Conservation (phyloP, 2,113 vertebrate genomes). For the Callorhinus ursinus region DNA sequence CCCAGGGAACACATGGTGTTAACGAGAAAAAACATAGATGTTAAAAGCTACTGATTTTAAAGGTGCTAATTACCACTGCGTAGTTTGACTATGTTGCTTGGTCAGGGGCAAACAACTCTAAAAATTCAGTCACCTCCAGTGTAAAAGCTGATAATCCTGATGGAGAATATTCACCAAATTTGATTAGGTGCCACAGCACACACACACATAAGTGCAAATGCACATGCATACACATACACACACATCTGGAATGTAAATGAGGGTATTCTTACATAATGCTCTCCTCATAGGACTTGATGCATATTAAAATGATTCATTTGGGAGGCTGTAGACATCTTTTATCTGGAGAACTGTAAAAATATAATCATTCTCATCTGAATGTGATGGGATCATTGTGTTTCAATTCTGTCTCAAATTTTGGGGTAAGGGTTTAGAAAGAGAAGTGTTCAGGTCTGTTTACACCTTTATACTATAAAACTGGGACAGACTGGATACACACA, state of each 20-base stretch:
- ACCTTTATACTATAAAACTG: constrained; percentile 17
- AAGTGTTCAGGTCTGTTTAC: neutral
- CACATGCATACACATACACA: neutral
- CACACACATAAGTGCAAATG: neutral
- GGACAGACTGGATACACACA: neutral
- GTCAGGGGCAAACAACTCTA: neutral
- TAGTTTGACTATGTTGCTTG: neutral
- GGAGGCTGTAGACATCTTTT: neutral
- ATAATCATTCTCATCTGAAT: neutral
- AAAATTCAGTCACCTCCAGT: neutral
- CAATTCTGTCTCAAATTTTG: constrained; percentile 11
- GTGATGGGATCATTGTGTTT: neutral
- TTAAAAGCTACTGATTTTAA: neutral
- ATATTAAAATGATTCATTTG: constrained; percentile 1
- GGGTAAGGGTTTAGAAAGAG: neutral
- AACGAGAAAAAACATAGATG: neutral
- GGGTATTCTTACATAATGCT: neutral
- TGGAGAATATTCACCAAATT: neutral
- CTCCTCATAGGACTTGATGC: neutral
- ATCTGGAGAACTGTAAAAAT: neutral
- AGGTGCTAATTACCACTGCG: neutral
- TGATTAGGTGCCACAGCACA: neutral
- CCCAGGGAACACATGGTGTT: neutral
- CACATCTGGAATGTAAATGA: neutral
- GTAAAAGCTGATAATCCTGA: neutral